Evolutionary conservation across 2,113 vertebrate species (phyloP).

Genomic region (Centropristis striata): DNA sequence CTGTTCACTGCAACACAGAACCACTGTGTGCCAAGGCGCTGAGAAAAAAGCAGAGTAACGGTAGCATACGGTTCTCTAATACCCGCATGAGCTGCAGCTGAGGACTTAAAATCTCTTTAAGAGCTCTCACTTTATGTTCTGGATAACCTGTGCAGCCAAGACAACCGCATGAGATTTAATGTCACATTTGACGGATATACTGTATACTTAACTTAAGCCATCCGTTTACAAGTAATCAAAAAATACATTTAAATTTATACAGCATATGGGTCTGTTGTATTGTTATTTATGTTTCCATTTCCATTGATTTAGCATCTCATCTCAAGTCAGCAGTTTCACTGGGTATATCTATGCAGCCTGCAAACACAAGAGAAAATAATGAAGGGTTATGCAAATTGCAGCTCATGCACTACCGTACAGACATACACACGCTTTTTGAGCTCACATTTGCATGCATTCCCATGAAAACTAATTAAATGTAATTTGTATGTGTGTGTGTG

Average conservation of each 20-base stretch:
- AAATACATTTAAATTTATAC: conserved; percentile 57
- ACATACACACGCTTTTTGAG: not conserved
- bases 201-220: conserved; percentile 35
- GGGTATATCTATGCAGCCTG: conserved; percentile 27
- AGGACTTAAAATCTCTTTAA: conserved; percentile 27
- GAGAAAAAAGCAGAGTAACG: conserved; percentile 20
- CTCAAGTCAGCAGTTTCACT: conserved; percentile 64
- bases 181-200: conserved; percentile 44
- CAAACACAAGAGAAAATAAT: conserved; percentile 17
- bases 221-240: conserved; percentile 56
- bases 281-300: conserved; percentile 58
- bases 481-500: conserved; percentile 10
- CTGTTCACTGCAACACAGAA: not conserved
- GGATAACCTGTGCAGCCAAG: not conserved
- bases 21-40: not conserved
- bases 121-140: conserved; percentile 18
- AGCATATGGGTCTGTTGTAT: conserved; percentile 42
- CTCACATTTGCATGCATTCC: conserved; percentile 34
- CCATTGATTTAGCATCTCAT: conserved; percentile 60
- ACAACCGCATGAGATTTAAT: conserved; percentile 20
- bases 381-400: conserved; percentile 13
- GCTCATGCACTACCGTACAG: not conserved
- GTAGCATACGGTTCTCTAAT: conserved; percentile 9
- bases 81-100: conserved; percentile 33
- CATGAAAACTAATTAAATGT: conserved; percentile 49